These are phyloP conservation scores for Pyrgilauda ruficollis DNA, from an alignment of 2,113 vertebrate genomes.

Conservation along the genomic window DNA sequence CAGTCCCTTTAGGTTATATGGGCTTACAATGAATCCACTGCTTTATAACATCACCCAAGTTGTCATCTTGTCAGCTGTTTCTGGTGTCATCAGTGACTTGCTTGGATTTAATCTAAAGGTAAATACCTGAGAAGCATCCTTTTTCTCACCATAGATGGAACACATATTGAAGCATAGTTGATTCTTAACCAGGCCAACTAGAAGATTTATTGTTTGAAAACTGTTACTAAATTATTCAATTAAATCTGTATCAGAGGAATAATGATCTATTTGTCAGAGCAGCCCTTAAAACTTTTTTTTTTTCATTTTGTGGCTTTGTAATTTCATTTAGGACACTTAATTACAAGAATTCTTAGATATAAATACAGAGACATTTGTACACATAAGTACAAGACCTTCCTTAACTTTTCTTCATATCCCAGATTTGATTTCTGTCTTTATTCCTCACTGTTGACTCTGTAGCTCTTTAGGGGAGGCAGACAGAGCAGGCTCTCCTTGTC, in stretches of 20 bases:
- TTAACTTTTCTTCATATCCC: background rate
- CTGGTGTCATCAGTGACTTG: conserved; percentile 96
- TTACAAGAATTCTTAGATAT: background rate
- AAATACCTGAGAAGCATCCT: background rate
- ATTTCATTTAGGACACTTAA: background rate
- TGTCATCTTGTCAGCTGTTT: conserved; percentile 96
- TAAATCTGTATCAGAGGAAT: background rate
- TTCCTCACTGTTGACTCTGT: background rate
- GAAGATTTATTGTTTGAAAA: background rate
- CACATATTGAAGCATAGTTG: background rate
- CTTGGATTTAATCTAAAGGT: conserved; percentile 99
- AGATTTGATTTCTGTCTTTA: background rate
- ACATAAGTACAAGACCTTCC: background rate
- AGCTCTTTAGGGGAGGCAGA: background rate
- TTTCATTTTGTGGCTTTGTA: background rate
- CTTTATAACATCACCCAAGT: conserved; percentile 99
- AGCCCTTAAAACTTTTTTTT: background rate
- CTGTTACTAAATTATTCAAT: background rate
- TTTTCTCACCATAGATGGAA: background rate
- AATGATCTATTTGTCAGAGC: background rate
- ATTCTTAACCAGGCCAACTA: background rate
- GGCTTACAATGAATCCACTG: conserved; percentile 96
- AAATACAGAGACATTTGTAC: background rate
- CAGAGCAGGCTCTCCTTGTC: background rate
- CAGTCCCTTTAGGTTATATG: conserved; percentile 92